These are phyloP conservation scores for Tupaia chinensis DNA, from an alignment of 2,113 vertebrate genomes.

Conservation along the genomic window DNA sequence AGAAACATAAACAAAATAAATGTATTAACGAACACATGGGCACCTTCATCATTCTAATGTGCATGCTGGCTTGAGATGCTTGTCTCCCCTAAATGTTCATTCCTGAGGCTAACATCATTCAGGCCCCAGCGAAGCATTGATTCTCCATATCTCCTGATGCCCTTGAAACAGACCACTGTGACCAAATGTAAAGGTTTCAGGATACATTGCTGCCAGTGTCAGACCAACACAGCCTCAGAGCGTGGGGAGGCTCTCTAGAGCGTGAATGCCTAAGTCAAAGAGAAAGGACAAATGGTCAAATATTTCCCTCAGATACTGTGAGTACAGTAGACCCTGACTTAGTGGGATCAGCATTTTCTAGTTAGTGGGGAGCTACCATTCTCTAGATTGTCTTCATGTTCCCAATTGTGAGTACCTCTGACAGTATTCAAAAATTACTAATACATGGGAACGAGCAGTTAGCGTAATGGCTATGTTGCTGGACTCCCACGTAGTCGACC, in stretches of 20 bases:
- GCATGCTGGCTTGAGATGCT: neutral
- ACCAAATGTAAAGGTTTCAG: neutral
- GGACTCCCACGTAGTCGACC: no score
- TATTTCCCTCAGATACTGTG: neutral
- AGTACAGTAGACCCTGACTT: neutral
- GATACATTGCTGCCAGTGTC: neutral
- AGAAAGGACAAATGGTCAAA: neutral
- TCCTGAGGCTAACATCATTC: neutral
- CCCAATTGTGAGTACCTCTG: neutral
- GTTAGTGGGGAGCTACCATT: neutral
- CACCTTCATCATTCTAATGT: neutral
- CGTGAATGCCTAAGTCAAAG: neutral
- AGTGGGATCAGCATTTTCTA: neutral
- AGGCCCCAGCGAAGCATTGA: neutral
- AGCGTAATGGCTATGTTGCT: no score
- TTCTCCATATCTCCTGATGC: neutral
- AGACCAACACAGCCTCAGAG: neutral
- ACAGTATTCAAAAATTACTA: neutral
- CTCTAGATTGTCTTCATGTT: neutral
- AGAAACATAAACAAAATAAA: neutral
- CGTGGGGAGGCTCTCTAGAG: fast-evolving
- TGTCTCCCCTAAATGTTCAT: neutral
- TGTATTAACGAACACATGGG: neutral
- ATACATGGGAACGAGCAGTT: no score
- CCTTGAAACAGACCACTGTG: neutral